phyloP scores from a whole-genome alignment of 2,797 vertebrate genomes.

The Carduelis carduelis region DNA sequence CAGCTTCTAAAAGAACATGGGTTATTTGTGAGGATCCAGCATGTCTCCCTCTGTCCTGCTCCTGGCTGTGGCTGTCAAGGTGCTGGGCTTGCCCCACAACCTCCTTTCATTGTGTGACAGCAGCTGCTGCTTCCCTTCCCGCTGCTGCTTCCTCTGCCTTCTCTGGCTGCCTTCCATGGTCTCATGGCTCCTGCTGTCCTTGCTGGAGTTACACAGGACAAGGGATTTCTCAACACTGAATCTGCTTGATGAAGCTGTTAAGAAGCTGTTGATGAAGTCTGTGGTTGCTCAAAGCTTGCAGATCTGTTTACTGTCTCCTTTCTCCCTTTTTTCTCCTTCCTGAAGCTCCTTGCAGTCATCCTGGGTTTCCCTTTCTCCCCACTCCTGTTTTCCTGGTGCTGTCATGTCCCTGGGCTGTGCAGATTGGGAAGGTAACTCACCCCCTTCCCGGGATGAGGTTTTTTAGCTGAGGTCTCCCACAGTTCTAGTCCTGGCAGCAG shows the following conservation, averaged over 20 bases:
- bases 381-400: background rate
- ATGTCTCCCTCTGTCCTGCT: background rate
- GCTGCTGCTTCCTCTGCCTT: background rate
- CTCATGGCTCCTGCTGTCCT: accelerated
- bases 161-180: accelerated
- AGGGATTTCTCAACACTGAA: background rate
- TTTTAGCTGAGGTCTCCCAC: background rate
- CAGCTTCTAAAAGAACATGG: background rate
- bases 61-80: background rate
- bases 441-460: too few species aligned
- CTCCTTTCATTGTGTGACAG: background rate
- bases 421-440: background rate
- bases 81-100: background rate
- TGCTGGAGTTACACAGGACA: accelerated
- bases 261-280: background rate
- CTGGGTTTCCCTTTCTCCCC: background rate
- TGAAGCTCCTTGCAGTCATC: background rate
- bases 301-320: background rate
- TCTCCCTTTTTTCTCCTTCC: background rate
- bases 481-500: background rate
- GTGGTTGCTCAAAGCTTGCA: background rate
- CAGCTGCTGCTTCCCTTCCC: background rate
- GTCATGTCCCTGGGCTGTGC: background rate
- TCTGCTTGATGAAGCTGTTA: background rate
- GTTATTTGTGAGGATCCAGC: background rate